These are phyloP conservation scores for Ischnura elegans DNA, from an alignment of 2,888 invertebrate species.

Conservation along the genomic window DNA sequence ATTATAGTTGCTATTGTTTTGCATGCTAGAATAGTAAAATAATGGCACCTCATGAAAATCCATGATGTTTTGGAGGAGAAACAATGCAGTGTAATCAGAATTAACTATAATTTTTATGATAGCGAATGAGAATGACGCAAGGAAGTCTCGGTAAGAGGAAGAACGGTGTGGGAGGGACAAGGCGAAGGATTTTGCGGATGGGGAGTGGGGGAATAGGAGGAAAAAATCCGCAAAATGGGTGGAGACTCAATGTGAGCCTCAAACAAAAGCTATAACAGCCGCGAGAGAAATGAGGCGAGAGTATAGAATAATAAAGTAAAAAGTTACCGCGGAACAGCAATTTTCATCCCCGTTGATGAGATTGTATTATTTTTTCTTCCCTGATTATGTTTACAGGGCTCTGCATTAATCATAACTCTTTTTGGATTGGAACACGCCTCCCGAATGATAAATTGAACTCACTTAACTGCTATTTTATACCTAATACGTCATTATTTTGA, in stretches of 20 bases:
- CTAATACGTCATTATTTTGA: not conserved
- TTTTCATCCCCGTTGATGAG: not conserved
- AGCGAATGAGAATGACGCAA: no score
- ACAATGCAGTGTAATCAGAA: no score
- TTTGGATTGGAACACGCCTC: not conserved
- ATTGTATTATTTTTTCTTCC: not conserved
- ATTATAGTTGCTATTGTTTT: no score
- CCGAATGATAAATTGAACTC: not conserved
- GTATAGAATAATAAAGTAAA: conserved; percentile 34
- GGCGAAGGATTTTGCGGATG: not conserved
- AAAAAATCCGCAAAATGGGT: not conserved
- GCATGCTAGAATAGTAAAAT: no score
- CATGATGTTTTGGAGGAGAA: no score
- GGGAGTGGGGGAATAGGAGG: not conserved
- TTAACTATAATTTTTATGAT: no score
- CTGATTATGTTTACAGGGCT: not conserved
- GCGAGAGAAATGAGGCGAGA: not conserved
- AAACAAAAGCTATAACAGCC: not conserved
- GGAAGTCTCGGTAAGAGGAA: not conserved
- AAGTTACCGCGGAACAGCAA: not conserved
- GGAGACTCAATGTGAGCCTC: not conserved
- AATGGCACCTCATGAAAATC: no score
- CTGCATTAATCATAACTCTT: conserved; percentile 21
- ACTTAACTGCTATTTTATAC: conserved; percentile 4
- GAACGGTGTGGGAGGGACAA: no score